Base-by-base conservation (phyloP, 2,888 invertebrate species). In the Epirrita christyi region DNA sequence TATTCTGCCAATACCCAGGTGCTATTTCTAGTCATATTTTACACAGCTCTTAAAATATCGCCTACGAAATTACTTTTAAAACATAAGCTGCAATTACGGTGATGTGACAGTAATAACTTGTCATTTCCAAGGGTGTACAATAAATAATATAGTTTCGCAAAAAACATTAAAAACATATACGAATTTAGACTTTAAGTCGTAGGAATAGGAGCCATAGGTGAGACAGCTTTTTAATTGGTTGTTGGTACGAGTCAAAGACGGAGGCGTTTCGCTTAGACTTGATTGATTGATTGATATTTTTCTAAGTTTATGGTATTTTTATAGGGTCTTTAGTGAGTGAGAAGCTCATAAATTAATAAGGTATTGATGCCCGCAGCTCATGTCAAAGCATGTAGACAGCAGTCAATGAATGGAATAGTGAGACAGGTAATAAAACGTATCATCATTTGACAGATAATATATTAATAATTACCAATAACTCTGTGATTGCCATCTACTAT, bases 41-140 rank as follows among this genome's bases (percentile, higher is more conserved):
- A 15, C 14, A 42, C n/a, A 0, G 15, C n/a, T 13, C n/a, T 36
- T 10, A 49, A 51, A 37, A 8, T 9, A 15, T 10, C 15, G 9
- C 9, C 11, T 27, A 40, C n/a, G 40, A 45, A 52, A 55, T 50
- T 27, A 34, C 43, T 50, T 29, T 40, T 32, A 55, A 45, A 50
- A 47, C 45, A 53, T 46, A 36, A 44, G 43, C 52, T 7, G 54
- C 54, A 58, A 70, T 71, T 67, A 68, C 58, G 11, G 52, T 58
- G 61, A 61, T 54, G 46, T 63, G 68, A 67, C 68, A 63, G 52
- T 66, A 71, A 71, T 66, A 64, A 68, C 68, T 59, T 66, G 70
- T 66, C 64, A 63, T 59, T 64, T 61, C 43, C 62, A 44, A 38
- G 59, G 51, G 59, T 61, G 59, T 42, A 65, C 58, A 50, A 56